Percentiles rank a stretch among this genome's conserved stretches.
phyloP scores from a whole-genome alignment of 2,888 invertebrate genomes.

The Caenorhabditis sp. region DNA sequence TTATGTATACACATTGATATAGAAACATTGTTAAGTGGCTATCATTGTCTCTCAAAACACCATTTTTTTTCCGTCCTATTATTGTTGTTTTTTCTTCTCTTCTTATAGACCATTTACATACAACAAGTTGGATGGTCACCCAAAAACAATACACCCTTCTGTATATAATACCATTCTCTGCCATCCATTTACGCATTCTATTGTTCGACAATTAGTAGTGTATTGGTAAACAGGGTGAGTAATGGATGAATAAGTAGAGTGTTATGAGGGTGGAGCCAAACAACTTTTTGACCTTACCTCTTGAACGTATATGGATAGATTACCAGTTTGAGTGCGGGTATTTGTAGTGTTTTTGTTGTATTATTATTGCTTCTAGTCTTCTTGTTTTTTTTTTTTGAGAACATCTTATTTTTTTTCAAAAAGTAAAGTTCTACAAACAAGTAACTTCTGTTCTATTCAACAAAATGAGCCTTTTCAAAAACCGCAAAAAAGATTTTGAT shows the following conservation, averaged over 20 bases:
- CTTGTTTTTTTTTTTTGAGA: background rate
- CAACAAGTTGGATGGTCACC: background rate
- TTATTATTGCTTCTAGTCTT: background rate
- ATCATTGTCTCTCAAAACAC: constrained; percentile 2
- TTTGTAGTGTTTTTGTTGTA: constrained; percentile 18
- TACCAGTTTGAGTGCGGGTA: constrained; percentile 5
- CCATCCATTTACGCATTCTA: background rate
- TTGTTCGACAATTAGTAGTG: background rate
- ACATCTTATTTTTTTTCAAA: background rate
- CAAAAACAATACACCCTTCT: background rate
- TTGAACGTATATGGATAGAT: constrained; percentile 6
- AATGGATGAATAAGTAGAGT: background rate
- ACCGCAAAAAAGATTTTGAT: background rate
- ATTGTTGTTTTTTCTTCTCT: background rate
- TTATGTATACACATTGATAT: no score
- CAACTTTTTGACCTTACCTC: constrained; percentile 3
- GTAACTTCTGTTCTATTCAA: background rate
- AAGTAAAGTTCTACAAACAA: background rate
- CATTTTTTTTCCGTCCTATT: background rate
- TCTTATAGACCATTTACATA: background rate
- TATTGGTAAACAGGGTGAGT: background rate
- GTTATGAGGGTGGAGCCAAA: background rate
- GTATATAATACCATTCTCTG: background rate
- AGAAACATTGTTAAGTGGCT: constrained; percentile 3
- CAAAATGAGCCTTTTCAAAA: constrained; percentile 14